Conservation (phyloP, 2,888 invertebrate species). For the Cyaniris semiargus region DNA sequence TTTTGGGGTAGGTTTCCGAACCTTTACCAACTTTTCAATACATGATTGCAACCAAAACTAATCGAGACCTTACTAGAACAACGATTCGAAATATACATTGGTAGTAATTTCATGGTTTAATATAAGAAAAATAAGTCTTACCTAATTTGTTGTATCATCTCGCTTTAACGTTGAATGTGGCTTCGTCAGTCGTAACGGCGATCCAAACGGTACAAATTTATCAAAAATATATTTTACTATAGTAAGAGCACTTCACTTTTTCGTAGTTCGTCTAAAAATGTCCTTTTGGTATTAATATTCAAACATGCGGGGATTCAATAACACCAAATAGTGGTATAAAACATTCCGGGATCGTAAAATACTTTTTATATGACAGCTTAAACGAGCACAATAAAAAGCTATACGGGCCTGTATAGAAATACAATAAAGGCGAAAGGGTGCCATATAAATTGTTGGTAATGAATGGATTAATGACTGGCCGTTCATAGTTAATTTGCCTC, state of each 20-base stretch:
- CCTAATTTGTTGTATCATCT: conserved; percentile 73
- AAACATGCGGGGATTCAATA: conserved; percentile 35
- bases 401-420: conserved; percentile 47
- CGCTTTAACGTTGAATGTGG: conserved; percentile 55
- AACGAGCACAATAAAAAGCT: conserved; percentile 34
- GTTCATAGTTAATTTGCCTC: not conserved
- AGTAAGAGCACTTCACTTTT: conserved; percentile 32
- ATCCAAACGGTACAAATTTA: conserved; percentile 39
- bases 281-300: conserved; percentile 40
- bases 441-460: conserved; percentile 17
- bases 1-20: no score
- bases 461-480: conserved; percentile 5
- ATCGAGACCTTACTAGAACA: not conserved
- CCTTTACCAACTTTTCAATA: no score
- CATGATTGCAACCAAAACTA: no score
- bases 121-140: conserved; percentile 48
- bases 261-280: conserved; percentile 37
- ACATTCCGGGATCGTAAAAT: conserved; percentile 39
- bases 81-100: not conserved
- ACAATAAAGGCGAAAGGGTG: conserved; percentile 38
- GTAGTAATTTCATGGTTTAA: not conserved
- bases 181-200: conserved; percentile 42
- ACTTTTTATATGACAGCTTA: conserved; percentile 37
- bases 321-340: conserved; percentile 35
- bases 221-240: conserved; percentile 35